phyloP scores from a whole-genome alignment of 2,797 vertebrate species.

The Synanceia verrucosa region DNA sequence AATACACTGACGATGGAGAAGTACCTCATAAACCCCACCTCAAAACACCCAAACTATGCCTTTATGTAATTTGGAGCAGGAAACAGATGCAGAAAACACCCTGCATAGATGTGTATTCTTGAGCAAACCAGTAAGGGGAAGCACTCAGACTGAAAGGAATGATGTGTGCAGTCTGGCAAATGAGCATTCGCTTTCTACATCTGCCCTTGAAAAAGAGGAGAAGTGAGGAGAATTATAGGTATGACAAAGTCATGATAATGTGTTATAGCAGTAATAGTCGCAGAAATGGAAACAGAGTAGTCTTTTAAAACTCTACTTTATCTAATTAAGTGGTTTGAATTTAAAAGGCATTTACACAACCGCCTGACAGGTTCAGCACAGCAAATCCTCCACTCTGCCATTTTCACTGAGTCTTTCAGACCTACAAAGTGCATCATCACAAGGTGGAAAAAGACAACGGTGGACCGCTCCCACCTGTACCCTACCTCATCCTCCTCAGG shows the following conservation, averaged over 20 bases:
- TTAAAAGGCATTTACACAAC: neutral
- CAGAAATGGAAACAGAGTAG: neutral
- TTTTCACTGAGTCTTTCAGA: conserved; percentile 17
- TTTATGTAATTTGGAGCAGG: neutral
- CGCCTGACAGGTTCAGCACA: conserved; percentile 5
- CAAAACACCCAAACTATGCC: neutral
- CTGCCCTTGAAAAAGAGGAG: conserved; percentile 12
- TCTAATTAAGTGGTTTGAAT: neutral
- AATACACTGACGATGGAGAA: too few species aligned
- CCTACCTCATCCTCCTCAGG: conserved; percentile 3
- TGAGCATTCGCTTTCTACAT: conserved; percentile 10
- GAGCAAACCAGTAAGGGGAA: conserved; percentile 17
- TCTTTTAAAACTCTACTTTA: neutral
- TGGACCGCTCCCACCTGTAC: neutral
- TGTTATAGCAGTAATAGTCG: neutral
- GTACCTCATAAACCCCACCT: neutral
- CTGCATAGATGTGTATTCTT: conserved; percentile 10
- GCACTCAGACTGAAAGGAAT: conserved; percentile 9
- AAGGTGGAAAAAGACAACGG: neutral
- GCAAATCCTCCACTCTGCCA: neutral
- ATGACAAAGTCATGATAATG: neutral
- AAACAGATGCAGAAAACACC: conserved; percentile 16
- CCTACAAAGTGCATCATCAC: conserved; percentile 25
- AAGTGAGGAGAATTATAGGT: neutral
- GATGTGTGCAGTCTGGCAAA: conserved; percentile 24